Evolutionary conservation across 2,797 vertebrate genomes (phyloP), one percentile per base, ranked within the genome.

Genomic region (Pygocentrus nattereri): DNA sequence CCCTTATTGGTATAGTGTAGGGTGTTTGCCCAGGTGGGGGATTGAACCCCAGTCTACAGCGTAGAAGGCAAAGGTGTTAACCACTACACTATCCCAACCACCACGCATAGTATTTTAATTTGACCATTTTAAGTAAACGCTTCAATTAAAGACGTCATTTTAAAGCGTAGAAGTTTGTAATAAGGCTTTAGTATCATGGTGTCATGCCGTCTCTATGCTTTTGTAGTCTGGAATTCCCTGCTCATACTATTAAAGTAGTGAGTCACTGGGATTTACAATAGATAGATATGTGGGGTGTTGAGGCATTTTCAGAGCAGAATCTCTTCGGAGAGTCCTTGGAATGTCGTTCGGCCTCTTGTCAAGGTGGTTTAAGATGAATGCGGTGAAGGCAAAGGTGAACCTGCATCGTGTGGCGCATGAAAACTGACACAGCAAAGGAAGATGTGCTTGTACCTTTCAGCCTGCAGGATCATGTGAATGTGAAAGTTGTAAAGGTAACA

Each of bases 291-390:
- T 44, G 38, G 64, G 19, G 19, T 38, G 31, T n/a, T 4, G 10
- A 41, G 21, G 23, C 30, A 34, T 50, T 73, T 23, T 44, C 41
- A 11, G 8, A 44, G 41, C 41, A 44, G 21, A 19, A 18, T 31
- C 30, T 64, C 27, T 19, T 31, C n/a, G n/a, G n/a, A n/a, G n/a
- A n/a, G n/a, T n/a, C n/a, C n/a, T n/a, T n/a, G 56, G 67, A 82
- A 76, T 69, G 52, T 38, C 31, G 52, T 74, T 59, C 34, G 41
- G 30, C 16, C 1, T 18, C 58, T 64, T 74, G 50, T 34, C 61
- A 21, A 5, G n/a, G 25, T 68, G 27, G 25, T 58, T 68, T 61
- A 15, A 52, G 54, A 13, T 70, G 52, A 50, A 56, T 23, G 21
- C 56, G n/a, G 25, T 61, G 23, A 34, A 31, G 13, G 38, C 10